A percentile compares a stretch with the other conserved stretches of the same genome.
Conservation (phyloP, 2,888 invertebrate genomes). For the Drosophila mercatorum region DNA sequence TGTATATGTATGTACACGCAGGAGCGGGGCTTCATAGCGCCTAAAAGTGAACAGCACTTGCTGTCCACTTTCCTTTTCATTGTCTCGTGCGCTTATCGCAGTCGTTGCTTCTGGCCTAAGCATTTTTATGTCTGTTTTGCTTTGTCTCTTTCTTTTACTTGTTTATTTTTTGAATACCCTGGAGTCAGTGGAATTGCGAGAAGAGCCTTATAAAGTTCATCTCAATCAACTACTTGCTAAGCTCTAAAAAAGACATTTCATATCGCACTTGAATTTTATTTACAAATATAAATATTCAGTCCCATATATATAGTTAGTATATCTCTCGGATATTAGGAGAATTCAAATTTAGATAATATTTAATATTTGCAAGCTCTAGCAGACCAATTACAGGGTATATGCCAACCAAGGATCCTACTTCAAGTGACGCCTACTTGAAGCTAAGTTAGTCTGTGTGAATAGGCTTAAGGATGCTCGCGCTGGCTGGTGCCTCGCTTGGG, state of each 20-base stretch:
- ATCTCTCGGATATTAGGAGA: no score
- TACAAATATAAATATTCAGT: no score
- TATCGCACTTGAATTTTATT: no score
- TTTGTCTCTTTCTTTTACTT: conserved; percentile 44
- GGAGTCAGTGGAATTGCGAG: background rate
- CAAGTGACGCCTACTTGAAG: background rate
- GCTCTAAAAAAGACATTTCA: no score
- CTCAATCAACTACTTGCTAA: no score
- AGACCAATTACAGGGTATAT: background rate
- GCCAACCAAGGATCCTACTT: background rate
- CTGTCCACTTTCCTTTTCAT: conserved; percentile 60
- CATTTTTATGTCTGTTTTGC: conserved; percentile 68
- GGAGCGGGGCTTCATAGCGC: conserved; percentile 31
- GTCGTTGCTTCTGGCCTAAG: conserved; percentile 52
- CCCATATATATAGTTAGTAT: no score
- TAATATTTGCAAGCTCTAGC: no score
- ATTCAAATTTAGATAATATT: no score
- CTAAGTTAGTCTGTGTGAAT: conserved; percentile 16
- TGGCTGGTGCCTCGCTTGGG: conserved; percentile 11
- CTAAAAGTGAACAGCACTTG: conserved; percentile 56
- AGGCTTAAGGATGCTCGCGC: conserved; percentile 46
- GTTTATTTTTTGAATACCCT: conserved; percentile 1
- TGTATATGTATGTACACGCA: background rate
- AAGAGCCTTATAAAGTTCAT: no score
- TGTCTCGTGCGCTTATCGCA: conserved; percentile 59